Conservation (phyloP, 2,797 vertebrate species). For the Diceros bicornis region DNA sequence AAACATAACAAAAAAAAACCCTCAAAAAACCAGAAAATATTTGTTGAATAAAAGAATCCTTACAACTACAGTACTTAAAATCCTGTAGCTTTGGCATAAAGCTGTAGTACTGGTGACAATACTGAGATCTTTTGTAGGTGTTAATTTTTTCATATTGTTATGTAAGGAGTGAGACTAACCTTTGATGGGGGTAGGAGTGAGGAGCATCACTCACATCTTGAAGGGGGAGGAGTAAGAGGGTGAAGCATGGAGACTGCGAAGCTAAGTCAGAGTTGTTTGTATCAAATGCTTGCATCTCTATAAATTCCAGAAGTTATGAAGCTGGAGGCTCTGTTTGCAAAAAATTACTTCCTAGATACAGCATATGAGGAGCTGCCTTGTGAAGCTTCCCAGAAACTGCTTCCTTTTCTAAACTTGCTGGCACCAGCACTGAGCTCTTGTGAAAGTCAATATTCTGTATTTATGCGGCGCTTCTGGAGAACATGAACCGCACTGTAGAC, state of each 20-base stretch:
- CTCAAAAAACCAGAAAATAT: background rate
- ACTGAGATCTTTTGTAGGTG: background rate
- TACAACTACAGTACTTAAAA: background rate
- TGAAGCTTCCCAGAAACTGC: slow-evolving; percentile 37
- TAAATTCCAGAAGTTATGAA: background rate
- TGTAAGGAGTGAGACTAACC: background rate
- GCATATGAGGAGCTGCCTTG: background rate
- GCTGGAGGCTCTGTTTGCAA: slow-evolving; percentile 42
- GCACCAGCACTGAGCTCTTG: background rate
- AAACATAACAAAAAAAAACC: too few species aligned
- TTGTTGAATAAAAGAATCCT: background rate
- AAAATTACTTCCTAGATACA: slow-evolving; percentile 32
- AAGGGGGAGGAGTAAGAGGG: background rate
- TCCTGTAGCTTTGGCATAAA: background rate
- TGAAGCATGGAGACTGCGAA: background rate
- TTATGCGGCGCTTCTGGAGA: slow-evolving; percentile 47
- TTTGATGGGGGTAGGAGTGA: background rate
- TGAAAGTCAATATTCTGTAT: slow-evolving; percentile 50
- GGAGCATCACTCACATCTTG: background rate
- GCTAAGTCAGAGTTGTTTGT: background rate
- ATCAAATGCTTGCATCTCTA: background rate
- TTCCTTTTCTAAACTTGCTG: slow-evolving; percentile 46
- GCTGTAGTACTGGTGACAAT: background rate
- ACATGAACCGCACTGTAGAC: background rate
- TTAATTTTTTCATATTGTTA: slow-evolving; percentile 26